These are phyloP conservation scores for Cichladusa arquata DNA, from an alignment of 2,113 vertebrate species.

Conservation along the genomic window DNA sequence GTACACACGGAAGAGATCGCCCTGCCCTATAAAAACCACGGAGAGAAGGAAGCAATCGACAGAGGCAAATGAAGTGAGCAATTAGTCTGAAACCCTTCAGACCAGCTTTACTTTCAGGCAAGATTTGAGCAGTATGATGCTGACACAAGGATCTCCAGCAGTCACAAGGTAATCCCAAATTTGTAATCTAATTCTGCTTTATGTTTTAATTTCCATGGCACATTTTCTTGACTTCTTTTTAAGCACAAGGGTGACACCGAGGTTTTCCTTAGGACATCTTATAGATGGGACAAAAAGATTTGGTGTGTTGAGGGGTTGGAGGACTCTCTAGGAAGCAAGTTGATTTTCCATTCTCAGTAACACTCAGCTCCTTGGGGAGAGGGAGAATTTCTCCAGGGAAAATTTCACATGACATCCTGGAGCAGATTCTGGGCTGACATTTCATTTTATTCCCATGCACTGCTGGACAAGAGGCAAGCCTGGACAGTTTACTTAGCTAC, in stretches of 20 bases:
- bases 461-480: background rate
- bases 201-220: background rate
- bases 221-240: background rate
- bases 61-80: background rate
- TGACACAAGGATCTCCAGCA: background rate
- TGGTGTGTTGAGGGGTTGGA: background rate
- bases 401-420: background rate
- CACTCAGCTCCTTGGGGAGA: background rate
- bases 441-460: background rate
- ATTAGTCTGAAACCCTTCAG: background rate
- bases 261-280: background rate
- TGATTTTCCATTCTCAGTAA: background rate
- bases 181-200: background rate
- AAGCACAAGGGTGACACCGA: background rate
- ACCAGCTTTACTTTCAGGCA: background rate
- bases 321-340: background rate
- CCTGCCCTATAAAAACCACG: background rate
- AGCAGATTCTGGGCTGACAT: background rate
- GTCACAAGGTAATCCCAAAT: conserved; percentile 32
- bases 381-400: background rate
- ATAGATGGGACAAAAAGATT: background rate
- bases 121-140: background rate
- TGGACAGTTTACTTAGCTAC: too few relatives aligned
- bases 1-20: background rate
- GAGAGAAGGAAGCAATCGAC: background rate